phyloP scores from a whole-genome alignment of 2,888 invertebrate genomes.

The Microdon myrmicae region DNA sequence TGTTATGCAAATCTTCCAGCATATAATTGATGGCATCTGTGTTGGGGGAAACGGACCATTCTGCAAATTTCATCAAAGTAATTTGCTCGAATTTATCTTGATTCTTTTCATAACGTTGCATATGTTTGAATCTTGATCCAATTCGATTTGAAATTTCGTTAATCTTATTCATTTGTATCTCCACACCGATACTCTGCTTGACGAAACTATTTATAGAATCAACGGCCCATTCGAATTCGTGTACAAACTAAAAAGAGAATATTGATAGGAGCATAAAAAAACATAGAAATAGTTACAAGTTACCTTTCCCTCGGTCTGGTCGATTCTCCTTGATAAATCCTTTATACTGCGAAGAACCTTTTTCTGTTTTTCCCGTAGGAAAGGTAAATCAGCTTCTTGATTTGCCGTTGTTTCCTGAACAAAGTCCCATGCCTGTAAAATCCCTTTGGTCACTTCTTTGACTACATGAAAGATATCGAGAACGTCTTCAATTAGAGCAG shows the following conservation, averaged over 20 bases:
- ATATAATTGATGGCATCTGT: constrained; percentile 73
- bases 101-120: constrained; percentile 71
- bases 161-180: constrained; percentile 73
- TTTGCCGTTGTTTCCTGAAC: constrained; percentile 70
- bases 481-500: constrained; percentile 71
- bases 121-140: constrained; percentile 71
- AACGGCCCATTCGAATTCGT: constrained; percentile 62
- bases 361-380: constrained; percentile 72
- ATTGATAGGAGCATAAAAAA: background rate
- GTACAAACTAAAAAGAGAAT: constrained; percentile 56
- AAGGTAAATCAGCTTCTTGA: constrained; percentile 71
- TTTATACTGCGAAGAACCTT: constrained; percentile 70
- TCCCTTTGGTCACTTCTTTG: constrained; percentile 72
- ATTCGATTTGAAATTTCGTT: constrained; percentile 72
- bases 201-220: constrained; percentile 61
- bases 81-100: constrained; percentile 71
- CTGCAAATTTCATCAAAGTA: constrained; percentile 78
- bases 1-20: constrained; percentile 74
- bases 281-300: background rate
- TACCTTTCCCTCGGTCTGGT: constrained; percentile 64
- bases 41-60: constrained; percentile 76
- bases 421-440: constrained; percentile 74
- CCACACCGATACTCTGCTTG: constrained; percentile 68
- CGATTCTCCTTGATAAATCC: constrained; percentile 65
- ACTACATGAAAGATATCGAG: constrained; percentile 71